Evolutionary conservation across 1,140 invertebrate genomes (phyloP).

Genomic region (Heliconius nattereri): DNA sequence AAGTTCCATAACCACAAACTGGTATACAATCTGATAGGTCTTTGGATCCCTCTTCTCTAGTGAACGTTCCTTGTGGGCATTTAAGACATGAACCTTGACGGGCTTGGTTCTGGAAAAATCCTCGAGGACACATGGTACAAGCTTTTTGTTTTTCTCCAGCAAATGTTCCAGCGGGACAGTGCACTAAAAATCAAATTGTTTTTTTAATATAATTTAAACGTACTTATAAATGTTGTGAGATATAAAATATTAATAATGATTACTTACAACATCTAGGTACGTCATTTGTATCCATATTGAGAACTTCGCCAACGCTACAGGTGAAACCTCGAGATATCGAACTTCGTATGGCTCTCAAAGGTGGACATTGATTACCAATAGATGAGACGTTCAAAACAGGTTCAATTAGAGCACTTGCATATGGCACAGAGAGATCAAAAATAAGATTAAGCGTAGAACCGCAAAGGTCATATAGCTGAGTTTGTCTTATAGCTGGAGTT

Average conservation of each 20-base stretch:
- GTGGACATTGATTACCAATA: slow-evolving; percentile 95
- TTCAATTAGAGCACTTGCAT: slow-evolving; percentile 95
- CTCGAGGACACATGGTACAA: slow-evolving; percentile 94
- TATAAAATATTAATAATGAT: slow-evolving; percentile 27
- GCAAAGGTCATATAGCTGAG: slow-evolving; percentile 95
- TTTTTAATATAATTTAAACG: not conserved
- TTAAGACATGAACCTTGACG: slow-evolving; percentile 92
- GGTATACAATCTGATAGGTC: slow-evolving; percentile 91
- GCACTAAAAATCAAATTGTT: slow-evolving; percentile 83
- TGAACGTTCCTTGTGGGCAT: slow-evolving; percentile 96
- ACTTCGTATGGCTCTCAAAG: slow-evolving; percentile 92
- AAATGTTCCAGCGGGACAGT: slow-evolving; percentile 97
- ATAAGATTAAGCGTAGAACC: slow-evolving; percentile 95
- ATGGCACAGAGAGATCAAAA: slow-evolving; percentile 95
- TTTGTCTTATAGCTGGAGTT: slow-evolving; percentile 91
- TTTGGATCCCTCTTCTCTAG: slow-evolving; percentile 94
- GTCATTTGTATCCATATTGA: slow-evolving; percentile 94
- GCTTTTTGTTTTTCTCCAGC: slow-evolving; percentile 92
- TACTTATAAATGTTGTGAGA: not conserved
- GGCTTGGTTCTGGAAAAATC: slow-evolving; percentile 95
- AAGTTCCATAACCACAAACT: slow-evolving; percentile 97
- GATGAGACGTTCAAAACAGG: slow-evolving; percentile 93
- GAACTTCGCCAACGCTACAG: slow-evolving; percentile 95
- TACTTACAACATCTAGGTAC: slow-evolving; percentile 95
- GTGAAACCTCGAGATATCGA: slow-evolving; percentile 93